These are phyloP conservation scores for Sepiola atlantica DNA, from an alignment of 2,888 invertebrate genomes.

Conservation along the genomic window DNA sequence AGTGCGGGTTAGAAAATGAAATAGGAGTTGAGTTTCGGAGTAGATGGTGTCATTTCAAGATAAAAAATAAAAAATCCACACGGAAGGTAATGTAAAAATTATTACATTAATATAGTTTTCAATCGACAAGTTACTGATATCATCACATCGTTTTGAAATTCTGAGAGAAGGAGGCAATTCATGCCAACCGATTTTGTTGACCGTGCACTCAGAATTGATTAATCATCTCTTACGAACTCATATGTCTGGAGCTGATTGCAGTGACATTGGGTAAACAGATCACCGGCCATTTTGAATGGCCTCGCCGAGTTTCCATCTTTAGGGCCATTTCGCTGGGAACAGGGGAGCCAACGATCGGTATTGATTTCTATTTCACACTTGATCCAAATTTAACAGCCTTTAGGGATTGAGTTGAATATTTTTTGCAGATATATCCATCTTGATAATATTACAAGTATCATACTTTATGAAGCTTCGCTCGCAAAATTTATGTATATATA, in stretches of 20 bases:
- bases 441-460: background rate
- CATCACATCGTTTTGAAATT: background rate
- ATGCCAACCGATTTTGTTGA: background rate
- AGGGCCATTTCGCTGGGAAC: background rate
- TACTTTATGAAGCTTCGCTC: background rate
- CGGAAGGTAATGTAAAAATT: no score
- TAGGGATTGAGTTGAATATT: background rate
- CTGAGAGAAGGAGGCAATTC: background rate
- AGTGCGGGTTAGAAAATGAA: no score
- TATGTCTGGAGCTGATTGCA: background rate
- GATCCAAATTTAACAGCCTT: background rate
- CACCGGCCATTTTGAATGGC: background rate
- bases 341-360: background rate
- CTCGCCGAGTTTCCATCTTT: background rate
- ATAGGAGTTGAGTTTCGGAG: no score
- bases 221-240: background rate
- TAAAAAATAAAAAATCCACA: no score
- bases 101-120: no score
- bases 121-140: background rate
- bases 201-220: background rate
- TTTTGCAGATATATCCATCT: background rate
- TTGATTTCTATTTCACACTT: background rate
- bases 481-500: background rate
- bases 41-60: no score
- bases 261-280: background rate